A percentile compares a stretch with the other conserved stretches of the same genome.
These are phyloP conservation scores for Menura novaehollandiae DNA, from an alignment of 2,113 vertebrate genomes.

Conservation along the genomic window DNA sequence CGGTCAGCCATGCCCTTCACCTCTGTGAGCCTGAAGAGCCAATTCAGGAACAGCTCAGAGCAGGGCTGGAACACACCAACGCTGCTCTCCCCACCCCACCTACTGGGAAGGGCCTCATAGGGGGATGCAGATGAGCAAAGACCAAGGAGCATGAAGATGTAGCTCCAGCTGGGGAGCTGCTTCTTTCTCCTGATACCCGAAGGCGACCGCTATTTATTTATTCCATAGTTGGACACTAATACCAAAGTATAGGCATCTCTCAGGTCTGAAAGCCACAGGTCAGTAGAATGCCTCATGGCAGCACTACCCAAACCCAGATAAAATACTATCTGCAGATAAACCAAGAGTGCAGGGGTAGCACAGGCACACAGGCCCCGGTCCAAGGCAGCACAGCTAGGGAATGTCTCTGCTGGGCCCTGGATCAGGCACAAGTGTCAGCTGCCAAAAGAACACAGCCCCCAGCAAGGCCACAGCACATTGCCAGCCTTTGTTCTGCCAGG, in stretches of 20 bases:
- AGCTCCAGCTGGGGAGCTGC: neutral
- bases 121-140: neutral
- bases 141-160: neutral
- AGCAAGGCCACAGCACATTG: neutral
- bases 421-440: neutral
- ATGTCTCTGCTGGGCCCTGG: neutral
- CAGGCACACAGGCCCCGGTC: neutral
- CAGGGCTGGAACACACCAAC: neutral
- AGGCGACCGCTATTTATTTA: neutral
- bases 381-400: neutral
- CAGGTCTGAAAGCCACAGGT: neutral
- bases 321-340: neutral
- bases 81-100: neutral
- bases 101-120: neutral
- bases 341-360: accelerated
- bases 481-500: conserved; percentile 5
- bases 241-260: neutral
- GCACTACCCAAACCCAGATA: neutral
- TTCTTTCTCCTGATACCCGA: neutral
- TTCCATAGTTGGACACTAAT: neutral
- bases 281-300: neutral
- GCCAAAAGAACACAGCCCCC: neutral
- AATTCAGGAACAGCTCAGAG: neutral
- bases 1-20: conserved; percentile 94
- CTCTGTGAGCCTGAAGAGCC: conserved; percentile 82